phyloP scores from a whole-genome alignment of 2,888 invertebrate genomes.

The Caradrina kadenii region DNA sequence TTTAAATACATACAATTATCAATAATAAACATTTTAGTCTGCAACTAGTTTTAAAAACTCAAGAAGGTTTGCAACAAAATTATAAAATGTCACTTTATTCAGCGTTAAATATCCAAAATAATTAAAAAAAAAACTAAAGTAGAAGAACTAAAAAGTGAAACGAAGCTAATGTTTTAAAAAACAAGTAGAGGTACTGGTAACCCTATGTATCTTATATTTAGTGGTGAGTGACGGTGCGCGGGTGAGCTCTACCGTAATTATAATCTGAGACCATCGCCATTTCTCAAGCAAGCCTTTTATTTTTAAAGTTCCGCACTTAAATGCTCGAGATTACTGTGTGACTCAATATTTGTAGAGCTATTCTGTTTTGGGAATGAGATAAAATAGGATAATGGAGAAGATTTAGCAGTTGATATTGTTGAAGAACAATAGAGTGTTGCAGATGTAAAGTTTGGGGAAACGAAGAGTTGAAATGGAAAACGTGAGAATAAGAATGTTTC shows the following conservation, averaged over 20 bases:
- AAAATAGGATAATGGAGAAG: background rate
- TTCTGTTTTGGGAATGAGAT: conserved; percentile 6
- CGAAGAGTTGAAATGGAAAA: too few relatives aligned
- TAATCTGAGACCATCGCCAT: conserved; percentile 84
- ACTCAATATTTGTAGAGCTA: conserved; percentile 36
- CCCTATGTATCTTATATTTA: conserved; percentile 76
- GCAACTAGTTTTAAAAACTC: too few relatives aligned
- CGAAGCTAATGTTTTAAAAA: background rate
- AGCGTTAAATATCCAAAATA: too few relatives aligned
- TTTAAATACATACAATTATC: too few relatives aligned
- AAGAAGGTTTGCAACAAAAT: too few relatives aligned
- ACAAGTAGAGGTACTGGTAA: conserved; percentile 28
- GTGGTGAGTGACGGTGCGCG: conserved; percentile 86
- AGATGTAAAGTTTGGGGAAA: background rate
- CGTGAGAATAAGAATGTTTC: too few relatives aligned
- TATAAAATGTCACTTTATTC: too few relatives aligned
- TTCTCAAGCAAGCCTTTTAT: conserved; percentile 72
- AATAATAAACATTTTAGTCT: too few relatives aligned
- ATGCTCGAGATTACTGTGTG: conserved; percentile 49
- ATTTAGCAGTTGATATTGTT: background rate
- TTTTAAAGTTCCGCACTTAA: conserved; percentile 59
- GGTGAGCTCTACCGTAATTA: conserved; percentile 82
- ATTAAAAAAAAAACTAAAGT: too few relatives aligned
- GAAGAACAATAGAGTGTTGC: background rate
- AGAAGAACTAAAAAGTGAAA: too few relatives aligned